phyloP scores from a whole-genome alignment of 2,797 vertebrate genomes.

The Agapornis canus region DNA sequence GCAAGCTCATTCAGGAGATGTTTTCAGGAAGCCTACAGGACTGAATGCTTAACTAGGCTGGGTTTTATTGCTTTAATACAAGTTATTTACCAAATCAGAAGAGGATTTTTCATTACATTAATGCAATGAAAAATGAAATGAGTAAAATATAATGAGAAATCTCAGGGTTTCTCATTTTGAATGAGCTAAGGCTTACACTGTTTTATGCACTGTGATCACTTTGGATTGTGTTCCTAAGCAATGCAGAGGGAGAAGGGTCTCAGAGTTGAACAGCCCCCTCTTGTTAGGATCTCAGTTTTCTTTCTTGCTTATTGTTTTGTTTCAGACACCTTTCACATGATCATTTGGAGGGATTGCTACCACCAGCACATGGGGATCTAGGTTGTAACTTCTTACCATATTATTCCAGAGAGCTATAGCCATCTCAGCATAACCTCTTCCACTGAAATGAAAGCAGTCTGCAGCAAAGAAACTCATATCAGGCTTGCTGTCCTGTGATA shows the following conservation, averaged over 20 bases:
- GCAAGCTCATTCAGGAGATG: not conserved
- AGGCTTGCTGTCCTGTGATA: constrained; percentile 76
- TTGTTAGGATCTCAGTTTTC: not conserved
- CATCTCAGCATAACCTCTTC: constrained; percentile 88
- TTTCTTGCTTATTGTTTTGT: not conserved
- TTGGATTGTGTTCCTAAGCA: not conserved
- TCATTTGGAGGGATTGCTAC: not conserved
- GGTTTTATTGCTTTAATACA: not conserved
- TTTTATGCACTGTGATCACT: not conserved
- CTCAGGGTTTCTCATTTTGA: not conserved
- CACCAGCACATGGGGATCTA: not conserved
- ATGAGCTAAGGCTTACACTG: not conserved
- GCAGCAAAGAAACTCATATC: constrained; percentile 87
- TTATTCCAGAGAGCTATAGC: constrained; percentile 92
- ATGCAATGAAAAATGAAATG: not conserved
- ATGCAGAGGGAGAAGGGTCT: not conserved
- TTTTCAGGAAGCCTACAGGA: not conserved
- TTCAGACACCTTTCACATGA: not conserved
- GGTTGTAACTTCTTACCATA: constrained; percentile 80
- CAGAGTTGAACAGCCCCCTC: not conserved
- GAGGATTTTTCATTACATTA: not conserved
- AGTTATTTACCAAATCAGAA: not conserved
- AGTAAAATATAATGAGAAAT: not conserved
- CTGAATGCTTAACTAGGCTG: not conserved
- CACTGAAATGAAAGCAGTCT: constrained; percentile 92